A percentile compares a stretch with the other conserved stretches of the same genome.
Conservation (phyloP, 2,113 vertebrate genomes). For the Gopherus flavomarginatus region DNA sequence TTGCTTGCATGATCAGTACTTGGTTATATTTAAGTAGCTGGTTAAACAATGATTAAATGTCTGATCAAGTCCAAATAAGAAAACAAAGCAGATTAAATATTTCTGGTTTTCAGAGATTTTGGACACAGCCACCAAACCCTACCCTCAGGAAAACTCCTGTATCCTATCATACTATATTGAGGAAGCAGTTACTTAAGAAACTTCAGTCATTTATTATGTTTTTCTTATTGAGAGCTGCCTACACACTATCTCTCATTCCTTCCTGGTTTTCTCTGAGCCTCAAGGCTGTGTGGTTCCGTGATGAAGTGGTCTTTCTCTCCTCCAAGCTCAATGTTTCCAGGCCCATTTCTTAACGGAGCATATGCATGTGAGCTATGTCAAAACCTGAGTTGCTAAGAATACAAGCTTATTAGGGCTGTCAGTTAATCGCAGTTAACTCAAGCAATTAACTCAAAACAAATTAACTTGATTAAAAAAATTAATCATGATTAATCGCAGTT, state of each 20-base stretch:
- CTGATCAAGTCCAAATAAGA: neutral
- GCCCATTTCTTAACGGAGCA: neutral
- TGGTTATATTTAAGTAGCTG: neutral
- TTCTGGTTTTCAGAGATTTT: neutral
- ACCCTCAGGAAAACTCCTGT: rapidly evolving
- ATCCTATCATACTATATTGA: neutral
- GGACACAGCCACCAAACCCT: neutral
- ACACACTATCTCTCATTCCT: slow-evolving; percentile 14
- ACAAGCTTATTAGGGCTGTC: neutral
- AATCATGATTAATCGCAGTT: too few relatives aligned
- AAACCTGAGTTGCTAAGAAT: neutral
- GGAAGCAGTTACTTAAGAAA: neutral
- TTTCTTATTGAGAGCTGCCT: neutral
- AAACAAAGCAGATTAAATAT: neutral
- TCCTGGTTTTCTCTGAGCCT: rapidly evolving
- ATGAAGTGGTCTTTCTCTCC: neutral
- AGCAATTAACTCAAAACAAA: too few relatives aligned
- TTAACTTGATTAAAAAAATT: too few relatives aligned
- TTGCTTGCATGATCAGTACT: neutral
- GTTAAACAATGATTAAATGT: neutral
- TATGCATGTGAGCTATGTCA: neutral
- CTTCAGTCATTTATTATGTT: neutral
- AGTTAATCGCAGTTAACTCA: too few relatives aligned
- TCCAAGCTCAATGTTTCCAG: neutral
- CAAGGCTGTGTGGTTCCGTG: neutral